Base-by-base conservation (phyloP, 2,113 vertebrate species). In the Poeciliopsis turrubarensis region DNA sequence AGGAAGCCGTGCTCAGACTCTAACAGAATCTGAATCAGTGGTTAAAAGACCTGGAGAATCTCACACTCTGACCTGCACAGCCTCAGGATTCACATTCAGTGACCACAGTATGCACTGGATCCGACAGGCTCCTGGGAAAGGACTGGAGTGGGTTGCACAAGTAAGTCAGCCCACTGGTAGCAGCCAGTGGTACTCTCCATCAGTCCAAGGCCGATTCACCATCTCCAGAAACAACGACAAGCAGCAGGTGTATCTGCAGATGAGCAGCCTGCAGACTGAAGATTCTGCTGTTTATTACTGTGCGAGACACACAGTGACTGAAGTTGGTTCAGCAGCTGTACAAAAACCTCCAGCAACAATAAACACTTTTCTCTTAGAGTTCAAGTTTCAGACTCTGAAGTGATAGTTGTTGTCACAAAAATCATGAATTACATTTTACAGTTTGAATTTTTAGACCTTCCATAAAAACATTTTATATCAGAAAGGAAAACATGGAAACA, bases 121-220 rank as follows among this genome's bases (percentile, higher is more conserved):
- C 47, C 34, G 51, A 70, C 68, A 69, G 29, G 15, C 27, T 69
- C 5, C 67, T 5, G 44, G 67, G 2, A 70, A 57, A 60, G 68
- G 30, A 34, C 47, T 70, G 51, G 68, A 60, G 51, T 70, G 68
- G 68, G 39, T 67, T 67, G 31, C 31, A 2, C 4, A 1, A 1
- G 64, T 25, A 39, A 4, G 12, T 11, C 0, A 14, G 2, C 7
- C 15, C 15, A 32, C 0, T 57, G 51, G 51, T 57, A 57, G 0
- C 9, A n/a, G 0, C 0, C 51, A 57, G 51, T 3, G 0, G 0
- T 57, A 57, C 7, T 57, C 51, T 57, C 22, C 51, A 17, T n/a
- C 51, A n/a, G 51, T 57, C 1, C 22, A 57, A 57, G 51, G 51
- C 9, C 51, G 51, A 8, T 57, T 57, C 10, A 57, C 25, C 51